phyloP scores from a whole-genome alignment of 2,113 vertebrate genomes.

The Semnornis frantzii region DNA sequence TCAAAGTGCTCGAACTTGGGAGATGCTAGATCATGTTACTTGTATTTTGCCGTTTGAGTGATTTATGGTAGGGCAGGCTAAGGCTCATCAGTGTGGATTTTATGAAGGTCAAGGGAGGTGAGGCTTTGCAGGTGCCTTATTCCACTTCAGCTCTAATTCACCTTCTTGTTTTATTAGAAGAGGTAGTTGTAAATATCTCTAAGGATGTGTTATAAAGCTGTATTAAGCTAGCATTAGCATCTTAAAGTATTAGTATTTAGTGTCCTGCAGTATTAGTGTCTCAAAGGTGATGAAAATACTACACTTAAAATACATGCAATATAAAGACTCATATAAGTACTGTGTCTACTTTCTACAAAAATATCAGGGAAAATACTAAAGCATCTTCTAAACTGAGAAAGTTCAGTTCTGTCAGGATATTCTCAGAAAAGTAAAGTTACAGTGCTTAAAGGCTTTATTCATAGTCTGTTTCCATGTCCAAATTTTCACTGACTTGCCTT shows the following conservation, averaged over 20 bases:
- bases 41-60: background rate
- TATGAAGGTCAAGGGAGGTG: background rate
- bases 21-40: background rate
- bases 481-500: background rate
- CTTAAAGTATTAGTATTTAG: conserved; percentile 44
- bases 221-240: conserved; percentile 51
- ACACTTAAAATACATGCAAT: background rate
- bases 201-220: conserved; percentile 53
- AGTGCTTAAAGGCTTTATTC: background rate
- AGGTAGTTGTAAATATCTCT: conserved; percentile 50
- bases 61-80: background rate
- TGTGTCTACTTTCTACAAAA: background rate
- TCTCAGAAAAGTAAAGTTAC: background rate
- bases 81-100: background rate
- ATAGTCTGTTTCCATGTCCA: background rate
- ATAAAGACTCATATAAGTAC: background rate
- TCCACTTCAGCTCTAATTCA: conserved; percentile 18
- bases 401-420: background rate
- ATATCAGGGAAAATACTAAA: background rate
- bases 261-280: conserved; percentile 18
- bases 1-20: background rate
- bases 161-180: conserved; percentile 30
- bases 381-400: background rate
- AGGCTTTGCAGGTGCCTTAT: conserved; percentile 1
- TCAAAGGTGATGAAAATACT: conserved; percentile 45